Percentiles rank a stretch among this genome's conserved stretches.
These are phyloP conservation scores for Drosophila mimetica DNA, from an alignment of 2,888 invertebrate species.

Conservation along the genomic window DNA sequence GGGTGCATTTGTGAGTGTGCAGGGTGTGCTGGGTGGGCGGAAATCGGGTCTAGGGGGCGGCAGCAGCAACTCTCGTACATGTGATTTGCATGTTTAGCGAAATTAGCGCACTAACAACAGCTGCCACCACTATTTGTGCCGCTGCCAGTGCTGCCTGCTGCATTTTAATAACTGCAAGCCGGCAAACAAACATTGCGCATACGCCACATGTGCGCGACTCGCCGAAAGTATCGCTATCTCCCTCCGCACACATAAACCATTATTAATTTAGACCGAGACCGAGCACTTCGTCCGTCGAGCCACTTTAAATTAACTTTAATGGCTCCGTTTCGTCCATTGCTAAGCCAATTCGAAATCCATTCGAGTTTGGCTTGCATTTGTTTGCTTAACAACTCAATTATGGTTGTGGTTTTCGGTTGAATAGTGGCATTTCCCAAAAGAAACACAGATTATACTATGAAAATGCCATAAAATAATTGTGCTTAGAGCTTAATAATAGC, in stretches of 20 bases:
- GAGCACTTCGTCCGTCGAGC: conserved; percentile 32
- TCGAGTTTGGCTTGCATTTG: conserved; percentile 52
- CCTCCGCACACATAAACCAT: conserved; percentile 56
- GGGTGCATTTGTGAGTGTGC: conserved; percentile 45
- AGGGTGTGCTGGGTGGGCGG: neutral
- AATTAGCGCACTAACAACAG: conserved; percentile 79
- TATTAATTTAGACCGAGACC: conserved; percentile 67
- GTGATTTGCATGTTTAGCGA: conserved; percentile 78
- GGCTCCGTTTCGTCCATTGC: conserved; percentile 35
- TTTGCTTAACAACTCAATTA: conserved; percentile 74
- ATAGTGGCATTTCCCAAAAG: neutral
- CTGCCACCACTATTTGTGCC: conserved; percentile 53
- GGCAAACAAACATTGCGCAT: conserved; percentile 70
- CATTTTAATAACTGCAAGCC: conserved; percentile 68
- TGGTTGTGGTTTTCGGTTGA: conserved; percentile 29
- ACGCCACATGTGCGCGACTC: conserved; percentile 63
- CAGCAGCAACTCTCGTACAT: conserved; percentile 56
- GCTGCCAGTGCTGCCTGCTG: conserved; percentile 54
- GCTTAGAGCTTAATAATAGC: neutral
- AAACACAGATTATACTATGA: neutral
- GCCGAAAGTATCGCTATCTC: conserved; percentile 15
- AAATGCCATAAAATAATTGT: neutral
- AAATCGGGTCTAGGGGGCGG: neutral
- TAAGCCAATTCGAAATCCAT: conserved; percentile 61
- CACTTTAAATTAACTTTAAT: conserved; percentile 72